Evolutionary conservation across 2,888 invertebrate genomes (phyloP).

Genomic region (Entomobrya multifasciata): DNA sequence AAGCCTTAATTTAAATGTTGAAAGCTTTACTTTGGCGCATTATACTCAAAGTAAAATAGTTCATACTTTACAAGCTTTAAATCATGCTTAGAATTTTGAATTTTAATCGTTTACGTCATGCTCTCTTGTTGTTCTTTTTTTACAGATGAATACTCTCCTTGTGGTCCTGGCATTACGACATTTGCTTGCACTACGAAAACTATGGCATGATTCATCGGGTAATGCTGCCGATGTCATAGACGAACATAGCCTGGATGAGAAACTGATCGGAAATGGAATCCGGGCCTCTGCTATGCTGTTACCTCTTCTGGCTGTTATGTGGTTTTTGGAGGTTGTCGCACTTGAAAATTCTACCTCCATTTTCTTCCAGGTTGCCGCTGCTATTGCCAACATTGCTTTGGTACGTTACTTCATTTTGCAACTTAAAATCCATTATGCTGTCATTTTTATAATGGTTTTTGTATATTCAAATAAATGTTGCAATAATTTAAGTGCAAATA

Average conservation of each 20-base stretch:
- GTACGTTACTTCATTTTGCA: constrained; percentile 78
- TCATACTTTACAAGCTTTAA: not conserved
- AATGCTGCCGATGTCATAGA: constrained; percentile 75
- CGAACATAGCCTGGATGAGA: constrained; percentile 79
- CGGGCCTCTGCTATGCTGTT: constrained; percentile 86
- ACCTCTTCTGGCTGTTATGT: constrained; percentile 87
- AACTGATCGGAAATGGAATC: constrained; percentile 79
- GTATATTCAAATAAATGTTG: constrained; percentile 12
- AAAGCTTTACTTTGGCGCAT: constrained; percentile 10
- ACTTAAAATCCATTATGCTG: constrained; percentile 27
- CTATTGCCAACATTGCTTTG: constrained; percentile 80
- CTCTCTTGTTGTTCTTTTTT: constrained; percentile 1
- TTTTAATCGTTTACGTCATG: not conserved
- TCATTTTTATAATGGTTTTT: constrained; percentile 14
- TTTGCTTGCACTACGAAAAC: constrained; percentile 78
- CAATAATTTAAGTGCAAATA: constrained; percentile 3
- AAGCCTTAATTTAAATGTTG: not conserved
- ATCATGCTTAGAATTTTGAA: not conserved
- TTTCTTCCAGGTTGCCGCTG: constrained; percentile 81
- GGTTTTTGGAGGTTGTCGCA: constrained; percentile 88
- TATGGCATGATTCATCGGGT: constrained; percentile 79
- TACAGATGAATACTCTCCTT: constrained; percentile 81
- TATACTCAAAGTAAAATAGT: constrained; percentile 19
- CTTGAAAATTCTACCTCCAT: constrained; percentile 85
- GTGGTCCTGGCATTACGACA: constrained; percentile 81